These are phyloP conservation scores for Engystomops pustulosus DNA, from an alignment of 2,113 vertebrate genomes.

Conservation along the genomic window DNA sequence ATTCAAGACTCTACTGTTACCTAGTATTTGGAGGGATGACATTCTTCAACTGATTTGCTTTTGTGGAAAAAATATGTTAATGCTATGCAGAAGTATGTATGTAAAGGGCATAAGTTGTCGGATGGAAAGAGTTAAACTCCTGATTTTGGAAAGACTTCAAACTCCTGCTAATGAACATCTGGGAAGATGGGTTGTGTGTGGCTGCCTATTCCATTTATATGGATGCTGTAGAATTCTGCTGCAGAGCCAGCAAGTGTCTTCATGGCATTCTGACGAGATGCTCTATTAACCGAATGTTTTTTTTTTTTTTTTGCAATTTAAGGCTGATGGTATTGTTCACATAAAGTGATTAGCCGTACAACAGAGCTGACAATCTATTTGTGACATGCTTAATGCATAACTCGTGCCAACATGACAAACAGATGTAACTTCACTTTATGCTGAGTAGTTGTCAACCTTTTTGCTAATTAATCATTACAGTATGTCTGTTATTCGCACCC, in stretches of 20 bases:
- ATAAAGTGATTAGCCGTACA: neutral
- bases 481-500: neutral
- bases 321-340: constrained; percentile 3
- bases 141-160: constrained; percentile 53
- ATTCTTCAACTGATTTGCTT: constrained; percentile 53
- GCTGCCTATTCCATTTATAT: constrained; percentile 46
- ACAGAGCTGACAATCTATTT: constrained; percentile 32
- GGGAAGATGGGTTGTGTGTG: constrained; percentile 41
- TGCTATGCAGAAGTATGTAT: constrained; percentile 39
- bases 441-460: neutral
- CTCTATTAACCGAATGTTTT: neutral
- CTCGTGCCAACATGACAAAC: neutral
- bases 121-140: constrained; percentile 27
- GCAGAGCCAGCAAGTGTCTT: constrained; percentile 36
- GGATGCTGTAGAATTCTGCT: constrained; percentile 18
- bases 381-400: neutral
- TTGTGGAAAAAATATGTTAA: constrained; percentile 52
- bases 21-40: constrained; percentile 53
- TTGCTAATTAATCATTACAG: neutral
- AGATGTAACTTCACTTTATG: neutral
- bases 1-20: constrained; percentile 40
- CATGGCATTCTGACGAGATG: constrained; percentile 10
- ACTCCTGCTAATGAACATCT: constrained; percentile 40
- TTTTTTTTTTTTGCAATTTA: constrained; percentile 29
- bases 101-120: constrained; percentile 42